Conservation (phyloP, 1,140 invertebrate species). For the Brachionus rubens region DNA sequence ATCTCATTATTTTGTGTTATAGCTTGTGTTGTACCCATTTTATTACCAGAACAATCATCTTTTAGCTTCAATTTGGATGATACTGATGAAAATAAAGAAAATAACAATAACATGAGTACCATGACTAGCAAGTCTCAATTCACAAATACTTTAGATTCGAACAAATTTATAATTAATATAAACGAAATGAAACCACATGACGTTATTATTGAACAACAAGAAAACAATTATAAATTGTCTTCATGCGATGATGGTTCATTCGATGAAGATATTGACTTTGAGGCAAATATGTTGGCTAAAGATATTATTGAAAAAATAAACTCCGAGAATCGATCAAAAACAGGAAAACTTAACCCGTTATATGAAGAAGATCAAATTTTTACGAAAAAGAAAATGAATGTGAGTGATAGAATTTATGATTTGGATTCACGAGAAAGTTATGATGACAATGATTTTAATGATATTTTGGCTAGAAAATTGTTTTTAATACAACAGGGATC, state of each 20-base stretch:
- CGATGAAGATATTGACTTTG: not conserved
- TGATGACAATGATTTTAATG: not conserved
- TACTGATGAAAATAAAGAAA: not conserved
- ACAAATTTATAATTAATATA: slow-evolving; percentile 5
- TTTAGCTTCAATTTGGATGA: slow-evolving; percentile 28
- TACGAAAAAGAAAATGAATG: not conserved
- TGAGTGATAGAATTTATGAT: not conserved
- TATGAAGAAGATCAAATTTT: slow-evolving; percentile 24
- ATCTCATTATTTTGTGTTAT: not conserved
- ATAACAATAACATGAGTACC: not conserved
- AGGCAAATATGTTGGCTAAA: not conserved
- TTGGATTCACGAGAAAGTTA: not conserved
- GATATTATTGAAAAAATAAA: slow-evolving; percentile 36
- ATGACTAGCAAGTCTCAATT: not conserved
- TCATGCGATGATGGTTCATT: not conserved
- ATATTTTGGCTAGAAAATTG: not conserved
- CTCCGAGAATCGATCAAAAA: not conserved
- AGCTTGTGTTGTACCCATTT: not conserved
- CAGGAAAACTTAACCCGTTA: slow-evolving; percentile 36
- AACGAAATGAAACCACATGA: slow-evolving; percentile 23
- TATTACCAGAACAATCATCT: slow-evolving; percentile 26
- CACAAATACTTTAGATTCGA: not conserved
- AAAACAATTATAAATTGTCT: not conserved
- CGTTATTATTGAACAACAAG: not conserved
- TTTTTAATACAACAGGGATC: slow-evolving; percentile 8